phyloP scores from a whole-genome alignment of 1,140 invertebrate species.

The Bombus waltoni region DNA sequence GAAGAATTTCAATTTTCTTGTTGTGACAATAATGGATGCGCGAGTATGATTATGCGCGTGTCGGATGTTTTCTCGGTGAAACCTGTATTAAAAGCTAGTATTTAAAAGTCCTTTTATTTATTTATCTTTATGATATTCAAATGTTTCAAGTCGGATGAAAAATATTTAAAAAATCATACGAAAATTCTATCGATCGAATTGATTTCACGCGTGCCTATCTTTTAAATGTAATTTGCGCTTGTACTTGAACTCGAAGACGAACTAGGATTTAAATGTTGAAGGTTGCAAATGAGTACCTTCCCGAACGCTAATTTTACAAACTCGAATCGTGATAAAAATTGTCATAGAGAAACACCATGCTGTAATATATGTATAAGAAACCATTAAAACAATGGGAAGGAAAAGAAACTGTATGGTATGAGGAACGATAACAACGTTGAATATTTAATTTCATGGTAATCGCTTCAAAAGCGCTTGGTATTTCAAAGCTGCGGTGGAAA shows the following conservation, averaged over 20 bases:
- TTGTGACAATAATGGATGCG: no score
- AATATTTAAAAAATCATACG: no score
- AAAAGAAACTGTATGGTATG: background rate
- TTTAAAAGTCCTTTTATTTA: no score
- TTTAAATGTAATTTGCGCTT: no score
- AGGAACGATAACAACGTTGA: constrained; percentile 18
- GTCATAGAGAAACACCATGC: background rate
- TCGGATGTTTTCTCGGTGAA: no score
- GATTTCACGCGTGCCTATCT: no score
- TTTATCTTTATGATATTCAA: no score
- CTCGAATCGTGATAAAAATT: background rate
- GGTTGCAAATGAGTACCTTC: background rate
- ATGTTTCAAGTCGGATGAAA: no score
- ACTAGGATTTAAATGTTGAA: background rate
- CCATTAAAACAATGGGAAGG: background rate
- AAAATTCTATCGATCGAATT: no score
- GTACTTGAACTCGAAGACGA: background rate
- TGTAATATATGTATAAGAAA: background rate
- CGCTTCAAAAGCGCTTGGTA: background rate
- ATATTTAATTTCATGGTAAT: constrained; percentile 49
- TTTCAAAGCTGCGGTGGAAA: constrained; percentile 4
- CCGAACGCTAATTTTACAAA: background rate
- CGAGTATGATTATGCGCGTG: no score
- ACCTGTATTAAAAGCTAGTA: no score
- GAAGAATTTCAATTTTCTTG: no score